Evolutionary conservation across 2,888 invertebrate species (phyloP).

Genomic region (Euspilapteryx auroguttella): DNA sequence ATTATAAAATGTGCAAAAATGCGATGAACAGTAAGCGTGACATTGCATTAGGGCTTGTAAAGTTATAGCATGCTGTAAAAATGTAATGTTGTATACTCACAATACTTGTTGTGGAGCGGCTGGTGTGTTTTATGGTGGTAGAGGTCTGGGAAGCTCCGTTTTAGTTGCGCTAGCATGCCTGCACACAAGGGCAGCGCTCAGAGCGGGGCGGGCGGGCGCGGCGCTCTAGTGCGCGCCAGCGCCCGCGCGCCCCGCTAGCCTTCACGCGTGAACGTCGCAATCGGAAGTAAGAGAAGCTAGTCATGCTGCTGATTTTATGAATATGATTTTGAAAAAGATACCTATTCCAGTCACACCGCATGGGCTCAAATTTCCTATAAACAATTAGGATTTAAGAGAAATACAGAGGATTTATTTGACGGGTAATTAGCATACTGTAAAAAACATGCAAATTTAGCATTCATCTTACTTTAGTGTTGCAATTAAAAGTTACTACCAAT

Average conservation of each 20-base stretch:
- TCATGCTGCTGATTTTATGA: background rate
- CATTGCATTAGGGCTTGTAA: too few species aligned
- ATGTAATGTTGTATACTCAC: slow-evolving; percentile 39
- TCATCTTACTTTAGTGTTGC: too few species aligned
- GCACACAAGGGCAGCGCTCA: slow-evolving; percentile 65
- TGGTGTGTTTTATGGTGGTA: slow-evolving; percentile 77
- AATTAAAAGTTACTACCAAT: too few species aligned
- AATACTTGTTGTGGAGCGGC: slow-evolving; percentile 74
- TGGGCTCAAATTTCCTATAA: too few species aligned
- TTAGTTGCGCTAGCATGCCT: slow-evolving; percentile 88
- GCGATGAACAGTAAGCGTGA: too few species aligned
- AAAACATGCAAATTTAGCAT: too few species aligned
- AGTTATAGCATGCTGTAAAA: slow-evolving; percentile 8
- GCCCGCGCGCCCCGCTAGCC: background rate
- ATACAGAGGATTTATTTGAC: too few species aligned
- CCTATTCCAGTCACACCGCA: too few species aligned
- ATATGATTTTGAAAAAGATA: background rate
- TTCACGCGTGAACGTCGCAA: too few species aligned
- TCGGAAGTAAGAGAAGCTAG: background rate
- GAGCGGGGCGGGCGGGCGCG: slow-evolving; percentile 29
- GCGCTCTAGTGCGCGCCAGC: background rate
- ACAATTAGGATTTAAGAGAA: too few species aligned
- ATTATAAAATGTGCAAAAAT: too few species aligned
- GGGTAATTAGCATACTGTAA: too few species aligned
- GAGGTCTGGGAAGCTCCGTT: slow-evolving; percentile 86